Conservation (phyloP, 2,797 vertebrate species). For the Amazonetta brasiliensis region DNA sequence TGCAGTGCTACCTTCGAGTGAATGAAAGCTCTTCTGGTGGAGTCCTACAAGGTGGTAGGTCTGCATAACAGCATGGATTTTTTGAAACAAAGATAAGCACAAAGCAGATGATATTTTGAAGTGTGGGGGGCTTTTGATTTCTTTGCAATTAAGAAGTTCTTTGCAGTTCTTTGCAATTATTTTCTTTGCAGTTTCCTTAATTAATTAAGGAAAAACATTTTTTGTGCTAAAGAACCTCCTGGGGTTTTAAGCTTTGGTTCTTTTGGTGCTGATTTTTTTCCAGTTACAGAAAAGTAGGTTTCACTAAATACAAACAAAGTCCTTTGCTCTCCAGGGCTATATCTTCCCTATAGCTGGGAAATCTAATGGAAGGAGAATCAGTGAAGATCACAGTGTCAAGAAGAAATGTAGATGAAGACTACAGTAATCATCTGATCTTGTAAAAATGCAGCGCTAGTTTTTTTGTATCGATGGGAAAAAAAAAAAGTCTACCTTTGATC, state of each 20-base stretch:
- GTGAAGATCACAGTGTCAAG: not conserved
- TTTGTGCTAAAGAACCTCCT: not conserved
- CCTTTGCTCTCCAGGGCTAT: not conserved
- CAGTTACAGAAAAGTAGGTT: not conserved
- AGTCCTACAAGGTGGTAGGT: constrained; percentile 7
- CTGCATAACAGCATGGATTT: not conserved
- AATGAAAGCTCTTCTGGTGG: not conserved
- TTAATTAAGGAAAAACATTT: not conserved
- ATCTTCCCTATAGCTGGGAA: not conserved
- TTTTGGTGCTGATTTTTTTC: not conserved
- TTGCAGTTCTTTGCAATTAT: not conserved
- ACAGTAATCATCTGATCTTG: not conserved
- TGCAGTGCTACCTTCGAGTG: not conserved
- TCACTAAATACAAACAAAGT: not conserved
- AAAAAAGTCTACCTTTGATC: not conserved
- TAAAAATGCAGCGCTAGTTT: constrained; percentile 17
- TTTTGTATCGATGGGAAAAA: not conserved
- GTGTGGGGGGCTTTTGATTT: not conserved
- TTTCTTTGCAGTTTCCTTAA: not conserved
- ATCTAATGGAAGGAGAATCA: not conserved
- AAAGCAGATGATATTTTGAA: constrained; percentile 17
- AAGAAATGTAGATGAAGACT: not conserved
- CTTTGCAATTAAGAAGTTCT: constrained; percentile 2
- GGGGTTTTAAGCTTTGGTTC: not conserved
- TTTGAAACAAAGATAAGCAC: not conserved